A percentile compares a stretch with the other conserved stretches of the same genome.
Conservation (phyloP, 2,888 invertebrate species). For the Salpingus planirostris region DNA sequence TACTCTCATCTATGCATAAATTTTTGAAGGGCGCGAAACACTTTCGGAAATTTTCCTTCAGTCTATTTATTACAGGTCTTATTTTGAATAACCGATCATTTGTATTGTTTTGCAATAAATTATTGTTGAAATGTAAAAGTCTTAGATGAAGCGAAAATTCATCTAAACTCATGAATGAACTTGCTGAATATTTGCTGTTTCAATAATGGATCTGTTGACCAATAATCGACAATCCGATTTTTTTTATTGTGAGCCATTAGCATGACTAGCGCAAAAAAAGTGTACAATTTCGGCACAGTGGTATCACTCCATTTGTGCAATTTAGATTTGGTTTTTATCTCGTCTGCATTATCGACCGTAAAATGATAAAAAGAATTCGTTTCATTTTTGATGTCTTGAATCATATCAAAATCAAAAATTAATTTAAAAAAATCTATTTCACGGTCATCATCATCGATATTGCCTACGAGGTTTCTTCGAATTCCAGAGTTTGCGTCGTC, state of each 20-base stretch:
- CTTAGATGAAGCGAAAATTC: constrained; percentile 1
- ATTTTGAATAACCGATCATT: constrained; percentile 17
- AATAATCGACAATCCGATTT: constrained; percentile 3
- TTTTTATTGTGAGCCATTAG: background rate
- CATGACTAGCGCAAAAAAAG: background rate
- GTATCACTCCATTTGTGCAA: background rate
- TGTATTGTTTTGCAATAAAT: constrained; percentile 10
- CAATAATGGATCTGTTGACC: constrained; percentile 4
- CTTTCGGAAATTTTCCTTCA: constrained; percentile 7
- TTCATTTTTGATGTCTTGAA: background rate
- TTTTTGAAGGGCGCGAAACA: constrained; percentile 15
- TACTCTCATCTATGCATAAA: constrained; percentile 23
- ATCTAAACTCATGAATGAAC: constrained; percentile 5
- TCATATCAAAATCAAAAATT: background rate
- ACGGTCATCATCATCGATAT: background rate
- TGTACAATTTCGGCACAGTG: background rate
- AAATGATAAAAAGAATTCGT: background rate
- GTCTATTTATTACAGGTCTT: constrained; percentile 10
- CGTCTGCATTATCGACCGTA: background rate
- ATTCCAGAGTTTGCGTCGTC: background rate
- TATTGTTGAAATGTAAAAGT: constrained; percentile 8
- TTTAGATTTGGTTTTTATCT: background rate
- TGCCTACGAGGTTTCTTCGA: background rate
- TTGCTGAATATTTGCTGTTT: constrained; percentile 5
- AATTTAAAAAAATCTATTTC: background rate